Conservation (phyloP, 2,888 invertebrate species). For the Steromphala cineraria region DNA sequence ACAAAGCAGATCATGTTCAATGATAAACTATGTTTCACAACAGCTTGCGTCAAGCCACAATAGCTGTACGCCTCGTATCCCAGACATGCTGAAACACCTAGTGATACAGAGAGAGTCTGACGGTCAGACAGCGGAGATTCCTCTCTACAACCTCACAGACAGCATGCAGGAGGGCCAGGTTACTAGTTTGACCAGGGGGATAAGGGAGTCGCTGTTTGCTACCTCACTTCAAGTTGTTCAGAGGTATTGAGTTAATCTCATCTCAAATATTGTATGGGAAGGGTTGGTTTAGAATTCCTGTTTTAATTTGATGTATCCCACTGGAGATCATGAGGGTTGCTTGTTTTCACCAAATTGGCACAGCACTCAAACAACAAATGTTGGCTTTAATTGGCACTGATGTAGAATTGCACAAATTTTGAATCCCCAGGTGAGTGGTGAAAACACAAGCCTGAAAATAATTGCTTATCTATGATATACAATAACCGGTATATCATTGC, state of each 20-base stretch:
- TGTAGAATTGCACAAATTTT: too few relatives aligned
- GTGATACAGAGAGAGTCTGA: constrained; percentile 24
- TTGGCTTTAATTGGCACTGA: too few relatives aligned
- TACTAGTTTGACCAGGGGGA: constrained; percentile 36
- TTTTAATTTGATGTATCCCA: too few relatives aligned
- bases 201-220: constrained; percentile 50
- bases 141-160: constrained; percentile 23
- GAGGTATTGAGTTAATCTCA: constrained; percentile 28
- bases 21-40: neutral
- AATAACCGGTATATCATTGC: neutral
- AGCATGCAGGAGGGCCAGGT: constrained; percentile 35
- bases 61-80: constrained; percentile 33
- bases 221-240: constrained; percentile 31
- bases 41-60: neutral
- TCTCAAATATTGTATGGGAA: too few relatives aligned
- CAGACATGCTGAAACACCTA: constrained; percentile 44
- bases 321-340: too few relatives aligned
- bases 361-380: too few relatives aligned
- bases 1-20: too few relatives aligned
- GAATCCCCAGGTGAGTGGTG: too few relatives aligned
- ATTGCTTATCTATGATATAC: neutral
- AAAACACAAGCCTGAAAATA: too few relatives aligned
- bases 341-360: too few relatives aligned
- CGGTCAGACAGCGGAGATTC: neutral
- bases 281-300: too few relatives aligned